A percentile compares a stretch with the other conserved stretches of the same genome.
phyloP scores from a whole-genome alignment of 2,888 invertebrate species.

The Rutpela maculata region DNA sequence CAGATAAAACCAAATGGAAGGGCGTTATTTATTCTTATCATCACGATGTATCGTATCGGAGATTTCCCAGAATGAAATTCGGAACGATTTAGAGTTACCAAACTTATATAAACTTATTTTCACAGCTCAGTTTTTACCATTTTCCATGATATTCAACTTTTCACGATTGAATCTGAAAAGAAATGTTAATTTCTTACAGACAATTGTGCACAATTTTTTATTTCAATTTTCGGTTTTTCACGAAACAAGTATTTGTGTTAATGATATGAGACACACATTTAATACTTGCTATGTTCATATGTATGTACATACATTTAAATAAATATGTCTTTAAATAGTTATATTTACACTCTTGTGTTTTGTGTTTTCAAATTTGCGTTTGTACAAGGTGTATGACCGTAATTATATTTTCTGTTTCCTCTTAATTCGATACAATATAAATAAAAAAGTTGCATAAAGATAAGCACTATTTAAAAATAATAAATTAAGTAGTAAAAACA shows the following conservation, averaged over 20 bases:
- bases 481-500: too few relatives aligned
- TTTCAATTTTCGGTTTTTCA: constrained; percentile 13
- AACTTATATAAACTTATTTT: constrained; percentile 60
- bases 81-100: constrained; percentile 63
- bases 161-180: constrained; percentile 40
- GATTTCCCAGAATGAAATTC: constrained; percentile 69
- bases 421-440: too few relatives aligned
- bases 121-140: constrained; percentile 48
- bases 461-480: too few relatives aligned
- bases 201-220: constrained; percentile 39
- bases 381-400: too few relatives aligned
- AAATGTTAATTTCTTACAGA: constrained; percentile 36
- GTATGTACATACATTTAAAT: too few relatives aligned
- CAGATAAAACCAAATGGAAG: constrained; percentile 70
- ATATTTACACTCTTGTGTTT: too few relatives aligned
- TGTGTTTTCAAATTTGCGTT: too few relatives aligned
- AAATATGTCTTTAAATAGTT: too few relatives aligned
- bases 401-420: too few relatives aligned
- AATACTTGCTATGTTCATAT: too few relatives aligned
- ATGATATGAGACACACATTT: neutral
- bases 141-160: constrained; percentile 45
- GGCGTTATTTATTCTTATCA: constrained; percentile 72
- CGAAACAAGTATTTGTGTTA: neutral
- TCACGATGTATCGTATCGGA: constrained; percentile 69
- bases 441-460: too few relatives aligned